phyloP scores from a whole-genome alignment of 2,113 vertebrate species.

The Cryptomyrus ogoouensis region DNA sequence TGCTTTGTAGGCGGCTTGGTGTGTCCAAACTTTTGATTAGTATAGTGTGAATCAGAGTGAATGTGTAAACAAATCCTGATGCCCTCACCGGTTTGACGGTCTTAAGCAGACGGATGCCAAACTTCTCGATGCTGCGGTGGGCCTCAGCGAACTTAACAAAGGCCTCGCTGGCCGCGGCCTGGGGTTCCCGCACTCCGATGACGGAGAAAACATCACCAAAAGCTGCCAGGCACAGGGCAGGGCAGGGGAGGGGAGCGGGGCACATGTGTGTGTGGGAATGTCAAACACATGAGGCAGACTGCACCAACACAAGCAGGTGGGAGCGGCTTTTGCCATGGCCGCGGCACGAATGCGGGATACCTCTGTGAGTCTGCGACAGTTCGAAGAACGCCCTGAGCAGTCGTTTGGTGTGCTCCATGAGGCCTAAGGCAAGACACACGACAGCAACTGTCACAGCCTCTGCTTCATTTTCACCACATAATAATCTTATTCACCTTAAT shows the following conservation, averaged over 20 bases:
- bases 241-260: conserved; percentile 13
- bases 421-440: conserved; percentile 55
- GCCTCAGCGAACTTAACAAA: conserved; percentile 98
- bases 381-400: conserved; percentile 94
- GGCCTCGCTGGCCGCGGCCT: conserved; percentile 90
- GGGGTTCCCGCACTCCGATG: conserved; percentile 89
- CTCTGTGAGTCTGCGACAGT: conserved; percentile 93
- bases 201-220: conserved; percentile 97
- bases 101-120: conserved; percentile 89
- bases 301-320: neutral
- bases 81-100: conserved; percentile 89
- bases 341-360: conserved; percentile 44
- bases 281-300: neutral
- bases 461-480: neutral
- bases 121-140: conserved; percentile 95
- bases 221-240: conserved; percentile 48
- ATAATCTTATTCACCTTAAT: neutral
- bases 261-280: conserved; percentile 13
- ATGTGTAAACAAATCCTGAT: neutral
- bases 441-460: neutral
- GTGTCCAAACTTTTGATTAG: neutral
- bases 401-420: conserved; percentile 93
- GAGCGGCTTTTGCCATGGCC: neutral
- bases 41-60: neutral
- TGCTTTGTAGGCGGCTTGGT: neutral